Evolutionary conservation across 2,113 vertebrate species (phyloP), one percentile per base, ranked within the genome.

Genomic region (Arothron firmamentum): DNA sequence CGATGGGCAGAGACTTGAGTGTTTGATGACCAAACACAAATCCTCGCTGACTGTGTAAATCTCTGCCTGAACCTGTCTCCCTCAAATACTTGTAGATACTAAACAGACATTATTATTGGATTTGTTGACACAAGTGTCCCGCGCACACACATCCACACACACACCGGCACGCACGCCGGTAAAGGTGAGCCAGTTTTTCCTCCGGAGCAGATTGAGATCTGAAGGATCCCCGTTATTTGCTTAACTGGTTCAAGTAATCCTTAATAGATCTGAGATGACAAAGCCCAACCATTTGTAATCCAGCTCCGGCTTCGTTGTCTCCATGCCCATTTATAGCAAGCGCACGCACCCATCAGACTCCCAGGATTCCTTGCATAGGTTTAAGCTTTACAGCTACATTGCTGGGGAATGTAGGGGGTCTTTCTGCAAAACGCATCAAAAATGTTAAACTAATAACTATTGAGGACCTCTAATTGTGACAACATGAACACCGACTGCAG

Each of bases 141-240:
- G 52, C 65, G 52, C 56, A 47, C 6, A 46, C 61, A 19, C 20
- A 31, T 23, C 23, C 51, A 52, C 51, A 52, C 25, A 34, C 61
- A 43, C 21, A 28, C 52, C 63, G 13, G 31, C 23, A 56, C 61
- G 6, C 38, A 53, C 45, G 3, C 3, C 3, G 45, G 28, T 70
- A 65, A 79, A 78, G 70, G 74, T 79, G 65, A 73, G 73, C 58
- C 53, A 53, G 72, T 83, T 82, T 82, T 67, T 83, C 67, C 59
- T 75, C 52, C 57, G 63, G 72, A 78, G 59, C 52, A 79, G 65
- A 79, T 79, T 80, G 68, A 77, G 62, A 72, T 81, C 80, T 83
- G 67, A 79, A 66, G 82, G 64, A 88, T 86, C 83, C 64, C 48
- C 50, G 82, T 70, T 79, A 86, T 86, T 88, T 88, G 72, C 69